These are phyloP conservation scores for Dascyllus trimaculatus DNA, from an alignment of 2,113 vertebrate genomes.

Conservation along the genomic window DNA sequence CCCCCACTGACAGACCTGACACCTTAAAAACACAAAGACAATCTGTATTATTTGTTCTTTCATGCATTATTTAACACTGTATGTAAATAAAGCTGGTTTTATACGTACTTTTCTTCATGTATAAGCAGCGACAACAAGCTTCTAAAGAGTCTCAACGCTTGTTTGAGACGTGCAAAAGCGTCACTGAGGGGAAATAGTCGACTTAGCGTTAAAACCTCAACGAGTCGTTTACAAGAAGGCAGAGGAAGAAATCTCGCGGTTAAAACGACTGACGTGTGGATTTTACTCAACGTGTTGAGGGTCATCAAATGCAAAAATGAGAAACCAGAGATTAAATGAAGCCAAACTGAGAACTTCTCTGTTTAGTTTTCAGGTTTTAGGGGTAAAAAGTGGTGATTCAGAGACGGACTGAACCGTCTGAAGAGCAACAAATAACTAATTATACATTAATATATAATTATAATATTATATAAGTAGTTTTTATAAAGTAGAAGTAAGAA, in stretches of 20 bases:
- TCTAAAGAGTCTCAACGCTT: neutral
- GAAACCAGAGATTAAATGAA: neutral
- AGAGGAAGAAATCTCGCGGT: neutral
- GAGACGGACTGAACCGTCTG: too few species aligned
- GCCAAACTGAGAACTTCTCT: neutral
- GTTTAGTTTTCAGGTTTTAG: neutral
- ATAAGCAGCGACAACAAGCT: neutral
- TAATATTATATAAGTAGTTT: too few species aligned
- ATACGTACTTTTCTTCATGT: neutral
- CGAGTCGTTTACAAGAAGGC: neutral
- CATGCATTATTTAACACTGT: neutral
- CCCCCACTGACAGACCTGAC: neutral
- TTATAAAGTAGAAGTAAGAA: too few species aligned
- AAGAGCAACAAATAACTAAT: too few species aligned
- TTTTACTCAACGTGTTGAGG: neutral
- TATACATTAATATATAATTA: too few species aligned
- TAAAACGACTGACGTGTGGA: neutral
- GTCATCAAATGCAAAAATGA: too few species aligned
- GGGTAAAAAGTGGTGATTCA: too few species aligned
- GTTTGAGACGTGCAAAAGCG: neutral
- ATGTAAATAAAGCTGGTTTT: slow-evolving; percentile 54
- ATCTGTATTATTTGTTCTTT: neutral
- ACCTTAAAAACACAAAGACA: neutral
- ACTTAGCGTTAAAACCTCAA: neutral
- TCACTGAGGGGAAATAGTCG: neutral